Evolutionary conservation across 2,113 vertebrate species (phyloP).

Genomic region (Myxocyprinus asiaticus): DNA sequence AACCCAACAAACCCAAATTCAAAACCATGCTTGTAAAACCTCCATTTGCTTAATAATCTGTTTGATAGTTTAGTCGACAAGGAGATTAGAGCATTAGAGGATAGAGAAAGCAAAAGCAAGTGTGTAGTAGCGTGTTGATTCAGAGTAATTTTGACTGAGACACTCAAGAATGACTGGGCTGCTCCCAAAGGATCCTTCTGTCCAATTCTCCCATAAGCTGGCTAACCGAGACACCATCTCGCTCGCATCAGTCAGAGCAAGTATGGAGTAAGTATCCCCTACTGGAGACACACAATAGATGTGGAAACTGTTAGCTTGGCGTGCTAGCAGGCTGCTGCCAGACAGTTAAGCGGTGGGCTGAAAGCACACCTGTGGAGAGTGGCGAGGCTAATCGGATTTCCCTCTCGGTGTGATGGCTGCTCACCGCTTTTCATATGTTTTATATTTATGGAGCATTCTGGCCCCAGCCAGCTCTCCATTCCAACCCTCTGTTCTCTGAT

Average conservation of each 20-base stretch:
- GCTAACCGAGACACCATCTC: slow-evolving; percentile 52
- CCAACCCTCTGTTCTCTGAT: slow-evolving; percentile 61
- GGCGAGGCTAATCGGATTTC: slow-evolving; percentile 70
- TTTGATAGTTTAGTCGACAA: too few species aligned
- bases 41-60: too few species aligned
- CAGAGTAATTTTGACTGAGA: slow-evolving; percentile 64
- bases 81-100: too few species aligned
- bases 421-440: slow-evolving; percentile 72
- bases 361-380: slow-evolving; percentile 75
- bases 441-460: slow-evolving; percentile 78
- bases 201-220: slow-evolving; percentile 45
- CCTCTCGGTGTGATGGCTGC: slow-evolving; percentile 65
- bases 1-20: too few species aligned
- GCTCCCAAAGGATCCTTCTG: slow-evolving; percentile 57
- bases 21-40: too few species aligned
- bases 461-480: slow-evolving; percentile 63
- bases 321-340: slow-evolving; percentile 51
- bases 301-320: slow-evolving; percentile 49
- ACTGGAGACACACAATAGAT: slow-evolving; percentile 65
- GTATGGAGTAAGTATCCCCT: slow-evolving; percentile 67
- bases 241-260: slow-evolving; percentile 62
- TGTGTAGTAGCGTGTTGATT: slow-evolving; percentile 65
- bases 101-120: too few species aligned
- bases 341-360: slow-evolving; percentile 62
- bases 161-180: slow-evolving; percentile 53